These are phyloP conservation scores for Drosophila fuyamai DNA, from an alignment of 1,140 invertebrate species.

Conservation along the genomic window DNA sequence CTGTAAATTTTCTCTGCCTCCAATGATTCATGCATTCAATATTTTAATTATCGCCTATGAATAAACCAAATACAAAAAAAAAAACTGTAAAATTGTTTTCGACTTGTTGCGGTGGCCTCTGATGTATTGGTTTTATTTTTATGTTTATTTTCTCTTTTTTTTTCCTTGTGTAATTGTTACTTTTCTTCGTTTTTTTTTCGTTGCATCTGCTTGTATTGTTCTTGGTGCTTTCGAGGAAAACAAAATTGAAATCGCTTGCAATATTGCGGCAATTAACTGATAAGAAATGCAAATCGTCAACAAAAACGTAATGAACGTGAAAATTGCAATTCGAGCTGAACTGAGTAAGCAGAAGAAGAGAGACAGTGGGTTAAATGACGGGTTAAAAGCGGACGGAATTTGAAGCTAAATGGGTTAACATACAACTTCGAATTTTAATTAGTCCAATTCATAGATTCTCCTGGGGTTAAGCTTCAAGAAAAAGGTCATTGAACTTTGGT, in stretches of 20 bases:
- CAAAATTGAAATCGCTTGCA: conserved; percentile 13
- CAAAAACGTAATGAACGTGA: conserved; percentile 15
- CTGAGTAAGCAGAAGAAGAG: not conserved
- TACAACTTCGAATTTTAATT: not conserved
- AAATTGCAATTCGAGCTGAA: conserved; percentile 25
- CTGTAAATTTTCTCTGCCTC: conserved; percentile 1
- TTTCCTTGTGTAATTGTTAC: conserved; percentile 9
- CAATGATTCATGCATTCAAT: conserved; percentile 64
- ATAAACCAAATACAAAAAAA: conserved; percentile 54
- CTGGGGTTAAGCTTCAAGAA: not conserved
- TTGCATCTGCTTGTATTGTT: conserved; percentile 6
- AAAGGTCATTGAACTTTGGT: not conserved
- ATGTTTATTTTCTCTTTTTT: conserved; percentile 3
- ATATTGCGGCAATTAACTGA: conserved; percentile 70
- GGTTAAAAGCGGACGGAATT: not conserved
- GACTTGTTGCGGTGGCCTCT: conserved; percentile 48
- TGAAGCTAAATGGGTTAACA: not conserved
- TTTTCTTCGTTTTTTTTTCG: conserved; percentile 2
- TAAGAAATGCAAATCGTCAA: conserved; percentile 64
- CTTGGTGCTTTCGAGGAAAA: conserved; percentile 26
- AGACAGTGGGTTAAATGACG: conserved; percentile 25
- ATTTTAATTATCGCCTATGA: conserved; percentile 68
- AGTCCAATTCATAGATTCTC: not conserved
- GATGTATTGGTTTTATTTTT: not conserved
- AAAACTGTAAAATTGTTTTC: conserved; percentile 52